phyloP scores from a whole-genome alignment of 1,140 invertebrate genomes.

The Neotoxoptera formosana region DNA sequence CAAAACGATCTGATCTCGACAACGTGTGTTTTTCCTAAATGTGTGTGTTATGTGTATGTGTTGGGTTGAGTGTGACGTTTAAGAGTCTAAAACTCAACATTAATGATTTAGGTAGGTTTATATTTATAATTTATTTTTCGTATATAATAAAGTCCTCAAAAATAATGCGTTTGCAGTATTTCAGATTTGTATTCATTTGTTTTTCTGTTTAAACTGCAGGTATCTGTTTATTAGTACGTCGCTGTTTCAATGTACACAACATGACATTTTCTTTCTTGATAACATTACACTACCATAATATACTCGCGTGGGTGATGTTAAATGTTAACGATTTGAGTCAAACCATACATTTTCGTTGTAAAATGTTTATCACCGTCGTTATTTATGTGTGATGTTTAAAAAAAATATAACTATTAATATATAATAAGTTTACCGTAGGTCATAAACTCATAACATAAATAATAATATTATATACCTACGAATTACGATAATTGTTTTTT shows the following conservation, averaged over 20 bases:
- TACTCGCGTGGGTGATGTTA: neutral
- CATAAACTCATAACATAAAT: neutral
- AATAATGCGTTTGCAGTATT: neutral
- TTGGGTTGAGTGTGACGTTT: neutral
- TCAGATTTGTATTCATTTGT: neutral
- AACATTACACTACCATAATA: neutral
- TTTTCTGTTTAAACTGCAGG: neutral
- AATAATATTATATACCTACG: neutral
- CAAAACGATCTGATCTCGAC: neutral
- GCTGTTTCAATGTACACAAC: neutral
- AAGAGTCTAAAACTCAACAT: neutral
- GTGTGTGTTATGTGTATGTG: neutral
- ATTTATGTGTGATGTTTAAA: neutral
- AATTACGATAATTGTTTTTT: neutral
- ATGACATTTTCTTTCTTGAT: neutral
- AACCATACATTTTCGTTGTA: neutral
- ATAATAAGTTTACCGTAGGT: neutral
- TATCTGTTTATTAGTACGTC: neutral
- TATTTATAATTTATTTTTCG: neutral
- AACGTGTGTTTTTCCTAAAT: neutral
- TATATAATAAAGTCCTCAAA: neutral
- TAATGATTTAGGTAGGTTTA: neutral
- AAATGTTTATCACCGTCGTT: slow-evolving; percentile 2
- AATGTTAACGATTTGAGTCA: neutral
- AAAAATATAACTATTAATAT: neutral